These are phyloP conservation scores for Saturnia japonica DNA, from an alignment of 2,888 invertebrate genomes.

Conservation along the genomic window DNA sequence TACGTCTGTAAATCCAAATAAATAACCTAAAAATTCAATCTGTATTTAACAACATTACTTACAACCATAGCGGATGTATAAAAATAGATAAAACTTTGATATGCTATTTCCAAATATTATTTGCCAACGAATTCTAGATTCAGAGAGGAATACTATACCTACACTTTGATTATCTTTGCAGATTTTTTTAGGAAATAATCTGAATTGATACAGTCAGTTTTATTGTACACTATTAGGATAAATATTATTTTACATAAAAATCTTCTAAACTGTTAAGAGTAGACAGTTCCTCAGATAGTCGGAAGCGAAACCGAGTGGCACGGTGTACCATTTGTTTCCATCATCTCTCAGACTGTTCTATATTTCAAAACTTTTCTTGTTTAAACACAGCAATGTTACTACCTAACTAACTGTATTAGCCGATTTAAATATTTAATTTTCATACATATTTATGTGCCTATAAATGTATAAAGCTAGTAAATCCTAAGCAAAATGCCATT, in stretches of 20 bases:
- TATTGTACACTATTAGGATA: neutral
- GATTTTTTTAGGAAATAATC: neutral
- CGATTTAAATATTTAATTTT: too few relatives aligned
- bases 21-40: too few relatives aligned
- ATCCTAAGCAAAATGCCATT: too few relatives aligned
- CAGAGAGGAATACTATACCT: neutral
- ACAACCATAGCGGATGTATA: neutral
- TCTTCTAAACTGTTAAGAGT: neutral
- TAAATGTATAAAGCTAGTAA: too few relatives aligned
- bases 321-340: conserved; percentile 1
- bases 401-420: neutral
- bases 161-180: too few relatives aligned
- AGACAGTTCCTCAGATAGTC: neutral
- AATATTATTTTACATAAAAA: neutral
- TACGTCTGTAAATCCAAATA: too few relatives aligned
- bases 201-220: neutral
- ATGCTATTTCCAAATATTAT: too few relatives aligned
- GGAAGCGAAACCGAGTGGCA: neutral
- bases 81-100: neutral
- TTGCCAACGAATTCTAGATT: neutral
- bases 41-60: too few relatives aligned
- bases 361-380: neutral
- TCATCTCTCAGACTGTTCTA: neutral
- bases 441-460: too few relatives aligned
- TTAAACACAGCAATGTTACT: neutral